Evolutionary conservation across 2,797 vertebrate species (phyloP).

Genomic region (Ctenopoma multispine): DNA sequence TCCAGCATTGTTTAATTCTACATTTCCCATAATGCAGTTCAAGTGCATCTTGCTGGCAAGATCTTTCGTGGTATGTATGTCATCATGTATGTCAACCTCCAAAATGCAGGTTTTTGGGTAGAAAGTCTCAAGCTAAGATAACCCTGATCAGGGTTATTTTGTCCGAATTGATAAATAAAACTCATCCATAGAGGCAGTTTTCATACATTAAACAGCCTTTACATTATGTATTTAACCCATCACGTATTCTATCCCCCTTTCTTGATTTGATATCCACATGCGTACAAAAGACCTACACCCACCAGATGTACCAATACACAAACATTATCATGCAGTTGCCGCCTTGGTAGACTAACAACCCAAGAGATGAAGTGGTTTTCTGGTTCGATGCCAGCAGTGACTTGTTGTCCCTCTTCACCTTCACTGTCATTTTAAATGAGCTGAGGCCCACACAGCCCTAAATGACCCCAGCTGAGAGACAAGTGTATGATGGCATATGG

Average conservation of each 20-base stretch:
- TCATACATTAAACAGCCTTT: not conserved
- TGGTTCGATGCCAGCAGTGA: conserved; percentile 70
- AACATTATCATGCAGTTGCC: conserved; percentile 54
- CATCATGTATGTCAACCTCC: too few species aligned
- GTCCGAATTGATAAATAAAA: not conserved
- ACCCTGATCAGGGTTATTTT: conserved; percentile 4
- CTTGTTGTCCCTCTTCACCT: conserved; percentile 65
- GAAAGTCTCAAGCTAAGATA: not conserved
- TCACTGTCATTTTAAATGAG: conserved; percentile 63
- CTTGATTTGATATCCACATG: conserved; percentile 19
- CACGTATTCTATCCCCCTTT: conserved; percentile 2
- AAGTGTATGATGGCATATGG: conserved; percentile 40
- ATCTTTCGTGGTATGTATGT: too few species aligned
- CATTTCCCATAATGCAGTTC: conserved; percentile 18
- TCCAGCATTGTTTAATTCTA: not conserved
- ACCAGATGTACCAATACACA: conserved; percentile 45
- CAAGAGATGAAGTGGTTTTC: conserved; percentile 71
- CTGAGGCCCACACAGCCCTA: conserved; percentile 22
- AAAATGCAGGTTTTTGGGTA: not conserved
- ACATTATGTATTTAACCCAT: not conserved
- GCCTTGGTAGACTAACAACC: conserved; percentile 58
- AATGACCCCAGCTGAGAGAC: conserved; percentile 65
- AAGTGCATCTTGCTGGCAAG: not conserved
- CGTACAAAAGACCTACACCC: conserved; percentile 15
- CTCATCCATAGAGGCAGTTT: not conserved